phyloP scores from a whole-genome alignment of 1,140 invertebrate species.

The Trigoniulus corallinus region DNA sequence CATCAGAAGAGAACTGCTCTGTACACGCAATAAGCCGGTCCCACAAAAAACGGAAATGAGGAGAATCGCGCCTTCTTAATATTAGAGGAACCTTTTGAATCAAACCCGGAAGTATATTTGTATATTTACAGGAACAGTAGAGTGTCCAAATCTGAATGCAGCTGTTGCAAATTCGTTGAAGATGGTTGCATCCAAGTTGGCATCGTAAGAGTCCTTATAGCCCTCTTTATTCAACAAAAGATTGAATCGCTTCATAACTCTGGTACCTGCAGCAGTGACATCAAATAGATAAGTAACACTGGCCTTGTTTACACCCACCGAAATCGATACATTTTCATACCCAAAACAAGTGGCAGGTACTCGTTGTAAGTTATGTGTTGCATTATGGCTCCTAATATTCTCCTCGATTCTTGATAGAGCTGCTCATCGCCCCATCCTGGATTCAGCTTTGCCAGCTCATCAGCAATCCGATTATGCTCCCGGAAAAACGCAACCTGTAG shows the following conservation, averaged over 20 bases:
- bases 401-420: constrained; percentile 67
- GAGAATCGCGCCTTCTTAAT: too few relatives aligned
- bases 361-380: constrained; percentile 30
- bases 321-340: too few relatives aligned
- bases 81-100: background rate
- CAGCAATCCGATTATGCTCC: constrained; percentile 79
- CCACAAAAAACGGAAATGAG: too few relatives aligned
- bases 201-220: constrained; percentile 23
- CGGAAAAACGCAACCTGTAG: constrained; percentile 68
- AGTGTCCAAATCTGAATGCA: constrained; percentile 37
- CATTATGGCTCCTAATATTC: constrained; percentile 36
- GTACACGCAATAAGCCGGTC: too few relatives aligned
- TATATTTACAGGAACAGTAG: constrained; percentile 16
- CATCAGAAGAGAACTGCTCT: too few relatives aligned
- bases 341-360: constrained; percentile 21
- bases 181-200: constrained; percentile 24
- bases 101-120: background rate
- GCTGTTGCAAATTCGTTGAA: constrained; percentile 32
- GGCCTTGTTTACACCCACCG: too few relatives aligned
- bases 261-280: too few relatives aligned
- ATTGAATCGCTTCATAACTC: constrained; percentile 19
- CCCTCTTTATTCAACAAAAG: constrained; percentile 16
- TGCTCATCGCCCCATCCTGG: constrained; percentile 70
- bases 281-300: too few relatives aligned
- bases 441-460: constrained; percentile 46